phyloP scores from a whole-genome alignment of 2,113 vertebrate genomes.

The Takifugu flavidus region DNA sequence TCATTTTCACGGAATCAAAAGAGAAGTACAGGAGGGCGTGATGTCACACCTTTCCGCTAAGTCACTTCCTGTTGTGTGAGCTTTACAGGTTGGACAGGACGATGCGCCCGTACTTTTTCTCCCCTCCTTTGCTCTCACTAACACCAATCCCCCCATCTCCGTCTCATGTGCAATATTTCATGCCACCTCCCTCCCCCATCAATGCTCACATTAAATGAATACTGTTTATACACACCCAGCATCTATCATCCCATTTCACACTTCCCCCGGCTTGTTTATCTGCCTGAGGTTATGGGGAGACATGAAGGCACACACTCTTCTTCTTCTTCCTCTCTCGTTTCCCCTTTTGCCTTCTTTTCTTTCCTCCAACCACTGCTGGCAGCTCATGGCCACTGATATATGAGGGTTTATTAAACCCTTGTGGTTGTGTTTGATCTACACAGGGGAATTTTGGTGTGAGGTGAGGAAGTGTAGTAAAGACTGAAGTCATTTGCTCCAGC shows the following conservation, averaged over 20 bases:
- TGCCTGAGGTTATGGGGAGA: slow-evolving; percentile 62
- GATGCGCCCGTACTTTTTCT: slow-evolving; percentile 21
- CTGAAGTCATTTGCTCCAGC: slow-evolving; percentile 60
- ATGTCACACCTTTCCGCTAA: slow-evolving; percentile 6
- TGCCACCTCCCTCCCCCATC: slow-evolving; percentile 51
- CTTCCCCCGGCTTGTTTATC: slow-evolving; percentile 70
- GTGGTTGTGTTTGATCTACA: slow-evolving; percentile 57
- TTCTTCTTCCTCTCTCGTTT: slow-evolving; percentile 28
- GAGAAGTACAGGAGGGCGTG: slow-evolving; percentile 24
- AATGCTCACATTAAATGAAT: slow-evolving; percentile 61
- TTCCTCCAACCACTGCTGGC: slow-evolving; percentile 49
- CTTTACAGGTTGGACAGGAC: slow-evolving; percentile 53
- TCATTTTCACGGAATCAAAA: slow-evolving; percentile 15
- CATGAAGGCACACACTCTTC: slow-evolving; percentile 61
- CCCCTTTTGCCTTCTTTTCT: slow-evolving; percentile 43
- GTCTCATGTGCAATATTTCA: slow-evolving; percentile 52
- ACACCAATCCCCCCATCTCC: slow-evolving; percentile 23
- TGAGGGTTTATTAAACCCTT: slow-evolving; percentile 57
- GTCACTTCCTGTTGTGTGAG: slow-evolving; percentile 32
- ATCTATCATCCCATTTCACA: slow-evolving; percentile 74
- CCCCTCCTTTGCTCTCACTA: slow-evolving; percentile 29
- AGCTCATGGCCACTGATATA: slow-evolving; percentile 60
- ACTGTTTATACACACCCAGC: slow-evolving; percentile 71
- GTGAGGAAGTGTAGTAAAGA: slow-evolving; percentile 49
- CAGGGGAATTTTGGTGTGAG: slow-evolving; percentile 40